Percentiles rank a stretch among this genome's conserved stretches.
Conservation (phyloP, 35 echinoderm and acorn worm genomes). For the Holothuria glaberrima region DNA sequence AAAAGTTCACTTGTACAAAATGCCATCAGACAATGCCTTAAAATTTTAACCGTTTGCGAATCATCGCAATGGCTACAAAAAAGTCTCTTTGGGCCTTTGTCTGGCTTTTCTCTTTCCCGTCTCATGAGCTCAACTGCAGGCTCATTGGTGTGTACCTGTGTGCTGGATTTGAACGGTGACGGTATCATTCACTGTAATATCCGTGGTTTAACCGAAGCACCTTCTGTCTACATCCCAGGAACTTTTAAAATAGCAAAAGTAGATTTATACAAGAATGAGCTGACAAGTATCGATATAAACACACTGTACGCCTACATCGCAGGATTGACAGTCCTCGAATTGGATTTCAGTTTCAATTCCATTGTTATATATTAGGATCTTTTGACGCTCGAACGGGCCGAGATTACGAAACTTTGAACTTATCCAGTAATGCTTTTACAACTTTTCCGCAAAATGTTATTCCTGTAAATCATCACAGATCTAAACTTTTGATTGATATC, state of each 20-base stretch:
- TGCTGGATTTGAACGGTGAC: neutral
- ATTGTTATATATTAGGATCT: neutral
- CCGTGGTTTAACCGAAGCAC: neutral
- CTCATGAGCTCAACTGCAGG: neutral
- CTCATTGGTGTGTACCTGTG: neutral
- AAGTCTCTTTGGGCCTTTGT: too few relatives aligned
- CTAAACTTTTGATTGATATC: neutral
- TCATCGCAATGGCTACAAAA: too few relatives aligned
- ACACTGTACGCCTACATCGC: neutral
- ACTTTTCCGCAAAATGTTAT: conserved; percentile 1
- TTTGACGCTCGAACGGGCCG: neutral
- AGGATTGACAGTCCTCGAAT: neutral
- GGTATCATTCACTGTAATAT: neutral
- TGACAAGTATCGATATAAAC: neutral
- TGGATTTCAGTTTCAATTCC: conserved; percentile 32
- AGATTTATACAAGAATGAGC: neutral
- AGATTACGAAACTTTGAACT: conserved; percentile 16
- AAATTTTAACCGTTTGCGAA: too few relatives aligned
- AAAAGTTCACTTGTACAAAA: too few relatives aligned
- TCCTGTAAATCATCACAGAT: neutral
- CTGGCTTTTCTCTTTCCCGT: neutral
- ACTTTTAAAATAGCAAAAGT: neutral
- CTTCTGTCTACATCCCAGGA: neutral
- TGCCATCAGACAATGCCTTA: too few relatives aligned
- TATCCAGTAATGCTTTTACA: conserved; percentile 30